phyloP scores from a whole-genome alignment of 2,113 vertebrate species.

The Aplodontia rufa region DNA sequence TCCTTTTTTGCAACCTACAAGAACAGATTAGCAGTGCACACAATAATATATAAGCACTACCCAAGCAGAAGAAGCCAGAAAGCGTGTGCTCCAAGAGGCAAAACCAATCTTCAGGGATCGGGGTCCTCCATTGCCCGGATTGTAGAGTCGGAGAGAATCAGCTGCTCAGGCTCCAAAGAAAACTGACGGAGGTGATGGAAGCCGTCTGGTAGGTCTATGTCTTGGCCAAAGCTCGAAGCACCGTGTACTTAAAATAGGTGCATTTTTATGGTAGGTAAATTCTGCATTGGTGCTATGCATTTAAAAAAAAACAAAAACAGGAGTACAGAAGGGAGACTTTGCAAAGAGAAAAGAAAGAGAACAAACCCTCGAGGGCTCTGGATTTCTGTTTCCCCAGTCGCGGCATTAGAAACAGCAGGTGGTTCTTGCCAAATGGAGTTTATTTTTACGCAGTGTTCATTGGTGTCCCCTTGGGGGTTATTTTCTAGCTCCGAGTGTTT shows the following conservation, averaged over 20 bases:
- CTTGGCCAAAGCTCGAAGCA: not conserved
- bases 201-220: not conserved
- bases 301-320: not conserved
- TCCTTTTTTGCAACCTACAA: not conserved
- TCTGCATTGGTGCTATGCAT: not conserved
- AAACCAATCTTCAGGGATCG: not conserved
- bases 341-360: not conserved
- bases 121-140: not conserved
- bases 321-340: not conserved
- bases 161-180: not conserved
- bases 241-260: not conserved
- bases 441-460: conserved; percentile 74
- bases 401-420: conserved; percentile 67
- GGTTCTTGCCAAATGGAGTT: conserved; percentile 61
- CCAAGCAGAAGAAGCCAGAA: not conserved
- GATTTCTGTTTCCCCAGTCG: not conserved
- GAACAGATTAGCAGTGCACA: not conserved
- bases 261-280: not conserved
- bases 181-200: not conserved
- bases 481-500: conserved; percentile 52
- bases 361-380: not conserved
- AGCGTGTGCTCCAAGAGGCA: not conserved
- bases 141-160: not conserved
- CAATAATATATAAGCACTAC: not conserved
- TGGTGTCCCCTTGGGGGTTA: conserved; percentile 32